Base-by-base conservation (phyloP, 2,797 vertebrate genomes). In the Urocyon cinereoargenteus region DNA sequence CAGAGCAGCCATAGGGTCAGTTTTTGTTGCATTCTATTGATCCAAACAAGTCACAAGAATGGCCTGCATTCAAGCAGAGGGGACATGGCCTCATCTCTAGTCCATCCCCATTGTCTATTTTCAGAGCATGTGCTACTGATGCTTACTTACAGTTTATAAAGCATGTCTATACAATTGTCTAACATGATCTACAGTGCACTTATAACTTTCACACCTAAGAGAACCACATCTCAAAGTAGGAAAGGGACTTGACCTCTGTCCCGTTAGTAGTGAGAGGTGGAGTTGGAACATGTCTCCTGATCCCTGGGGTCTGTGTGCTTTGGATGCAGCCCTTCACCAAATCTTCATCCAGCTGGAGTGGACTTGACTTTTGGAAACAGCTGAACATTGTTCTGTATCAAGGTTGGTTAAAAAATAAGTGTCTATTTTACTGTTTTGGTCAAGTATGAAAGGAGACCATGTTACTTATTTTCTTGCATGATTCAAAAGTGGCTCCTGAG, bases 281-380 rank as follows among this genome's bases (percentile, higher is more conserved):
- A 83, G 14, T 28, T 1, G 7, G 59, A 68, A 28, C 59, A 45
- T 22, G 21, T 21, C 59, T 75, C 36, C 55, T 72, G 62, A 28
- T 4, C 1, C 13, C 7, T 10, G 6, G 70, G 16, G n/a, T 86
- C 66, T 6, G 0, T 6, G 0, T 21, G 18, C 73, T 49, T 51
- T 6, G 1, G 40, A 77, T 68, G 40, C 0, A 11, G 12, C 66
- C 24, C 49, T 59, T 6, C n/a, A 57, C 51, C 1, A 21, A n/a
- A 88, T 21, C 34, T 78, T 66, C 53, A 57, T 8, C 34, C 57
- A 18, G 21, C 15, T 49, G 21, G 31, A 31, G 21, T 68, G 10
- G 21, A 24, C 24, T 6, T 16, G 81, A 31, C 7, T 31, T 75
- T 45, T 90, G 90, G 36, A 82, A 86, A 64, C 4, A 18, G 28